Evolutionary conservation across 1,140 invertebrate species (phyloP), one percentile per base, ranked within the genome.

Genomic region (Hypothenemus hampei): DNA sequence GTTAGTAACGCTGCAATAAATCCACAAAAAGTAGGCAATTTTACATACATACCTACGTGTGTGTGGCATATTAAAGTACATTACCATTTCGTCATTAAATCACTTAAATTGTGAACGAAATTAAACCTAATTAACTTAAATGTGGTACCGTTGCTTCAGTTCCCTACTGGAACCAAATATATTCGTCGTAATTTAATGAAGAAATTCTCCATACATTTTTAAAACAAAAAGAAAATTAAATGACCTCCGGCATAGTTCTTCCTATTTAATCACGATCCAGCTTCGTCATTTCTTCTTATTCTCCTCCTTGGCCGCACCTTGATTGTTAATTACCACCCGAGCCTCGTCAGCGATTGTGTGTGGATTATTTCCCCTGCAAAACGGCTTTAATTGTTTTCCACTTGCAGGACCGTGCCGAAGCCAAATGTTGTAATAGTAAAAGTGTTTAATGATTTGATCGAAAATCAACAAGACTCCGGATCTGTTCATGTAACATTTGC

Each of bases 401-500:
- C 10, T 6, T 4, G 13, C 49, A 43, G 49, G 20, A 13, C 11
- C 24, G 49, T 23, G n/a, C n/a, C n/a, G n/a, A n/a, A n/a, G n/a
- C n/a, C n/a, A n/a, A n/a, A n/a, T n/a, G n/a, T n/a, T n/a, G n/a
- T n/a, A n/a, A n/a, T n/a, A n/a, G n/a, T n/a, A n/a, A n/a, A n/a
- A n/a, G n/a, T n/a, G n/a, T n/a, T n/a, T n/a, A n/a, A n/a, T n/a
- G n/a, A n/a, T n/a, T n/a, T n/a, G n/a, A n/a, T n/a, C n/a, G n/a
- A n/a, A n/a, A n/a, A n/a, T 31, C 26, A 13, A 3, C 1, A 16
- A 1, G 20, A 21, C 11, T 40, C 36, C 48, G 19, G 8, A 22
- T 22, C 48, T 51, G 48, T n/a, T 20, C 10, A 19, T 45, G 7
- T 19, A 35, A 22, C 53, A 65, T 65, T 65, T 65, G 61, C 63